Evolutionary conservation across 1,140 invertebrate species (phyloP), one percentile per base, ranked within the genome.

Genomic region (Ceratina japonica): DNA sequence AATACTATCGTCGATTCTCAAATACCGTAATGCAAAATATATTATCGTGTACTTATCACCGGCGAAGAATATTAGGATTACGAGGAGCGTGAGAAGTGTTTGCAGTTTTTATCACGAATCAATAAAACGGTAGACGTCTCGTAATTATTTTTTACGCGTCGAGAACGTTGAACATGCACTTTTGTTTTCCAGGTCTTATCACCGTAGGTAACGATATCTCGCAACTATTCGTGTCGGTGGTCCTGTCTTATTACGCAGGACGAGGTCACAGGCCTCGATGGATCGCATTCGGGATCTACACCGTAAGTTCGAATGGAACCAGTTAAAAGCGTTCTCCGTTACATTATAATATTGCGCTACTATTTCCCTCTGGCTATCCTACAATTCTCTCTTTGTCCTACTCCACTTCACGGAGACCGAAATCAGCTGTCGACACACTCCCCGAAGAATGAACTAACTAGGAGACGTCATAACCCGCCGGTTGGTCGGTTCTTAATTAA

Each of bases 181-280:
- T 69, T 69, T 68, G 10, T 15, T 13, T 70, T 66, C 13, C 84
- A 95, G 94, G 95, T 59, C 93, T 96, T 64, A 96, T 96, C 79
- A 94, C 94, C 20, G 94, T 96, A 64, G 95, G 95, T 16, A 96
- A 96, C 88, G 95, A 95, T 86, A 92, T 95, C 75, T 94, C 93
- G 59, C 93, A 93, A 87, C 87, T 95, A 71, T 90, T 95, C 68
- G 92, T 94, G 20, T 94, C 94, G 10, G 90, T 95, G 54, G 88
- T 95, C 31, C 89, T 96, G 51, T 95, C 94, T 75, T 96, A 96
- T 87, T 95, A 95, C 87, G 95, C 95, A 49, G 94, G 94, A 59
- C 92, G 93, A 87, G 94, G 95, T 37, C 95, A 96, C 89, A 91
- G 95, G 78, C 95, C 96, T 15, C 90, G 95, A 86, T 96, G 95